A percentile compares a stretch with the other conserved stretches of the same genome.
These are phyloP conservation scores for Acromyrmex heyeri DNA, from an alignment of 1,140 invertebrate species.

Conservation along the genomic window DNA sequence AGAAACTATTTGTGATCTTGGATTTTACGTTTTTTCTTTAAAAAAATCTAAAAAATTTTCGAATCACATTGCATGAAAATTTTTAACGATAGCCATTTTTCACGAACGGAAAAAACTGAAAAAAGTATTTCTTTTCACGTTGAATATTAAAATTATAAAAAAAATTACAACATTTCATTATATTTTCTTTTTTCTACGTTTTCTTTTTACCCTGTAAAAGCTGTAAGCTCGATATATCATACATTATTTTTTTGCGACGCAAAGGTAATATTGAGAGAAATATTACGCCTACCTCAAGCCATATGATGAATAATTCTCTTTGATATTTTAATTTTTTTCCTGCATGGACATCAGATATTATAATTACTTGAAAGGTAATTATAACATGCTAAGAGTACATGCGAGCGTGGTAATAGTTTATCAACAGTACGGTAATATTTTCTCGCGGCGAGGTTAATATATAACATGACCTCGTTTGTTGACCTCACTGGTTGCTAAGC, in stretches of 20 bases:
- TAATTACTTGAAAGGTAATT: constrained; percentile 1
- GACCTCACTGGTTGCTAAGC: constrained; percentile 76
- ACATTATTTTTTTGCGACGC: neutral
- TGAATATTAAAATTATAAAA: neutral
- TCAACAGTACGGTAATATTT: constrained; percentile 50
- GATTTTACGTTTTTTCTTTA: neutral
- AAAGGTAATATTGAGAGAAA: neutral
- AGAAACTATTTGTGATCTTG: neutral
- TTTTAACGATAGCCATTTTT: neutral
- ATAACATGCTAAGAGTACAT: neutral
- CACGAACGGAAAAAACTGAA: neutral
- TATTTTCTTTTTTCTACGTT: neutral
- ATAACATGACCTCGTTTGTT: constrained; percentile 76
- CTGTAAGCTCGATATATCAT: neutral
- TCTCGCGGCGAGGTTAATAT: constrained; percentile 43
- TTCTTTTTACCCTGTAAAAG: neutral
- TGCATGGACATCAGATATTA: neutral
- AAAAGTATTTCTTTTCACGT: neutral
- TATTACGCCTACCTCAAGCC: neutral
- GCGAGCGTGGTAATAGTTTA: neutral
- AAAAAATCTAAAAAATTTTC: neutral
- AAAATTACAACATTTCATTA: neutral
- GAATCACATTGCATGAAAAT: neutral
- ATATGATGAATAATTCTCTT: neutral
- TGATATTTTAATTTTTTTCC: neutral